Conservation (phyloP, 2,113 vertebrate genomes). For the Polyodon spathula region DNA sequence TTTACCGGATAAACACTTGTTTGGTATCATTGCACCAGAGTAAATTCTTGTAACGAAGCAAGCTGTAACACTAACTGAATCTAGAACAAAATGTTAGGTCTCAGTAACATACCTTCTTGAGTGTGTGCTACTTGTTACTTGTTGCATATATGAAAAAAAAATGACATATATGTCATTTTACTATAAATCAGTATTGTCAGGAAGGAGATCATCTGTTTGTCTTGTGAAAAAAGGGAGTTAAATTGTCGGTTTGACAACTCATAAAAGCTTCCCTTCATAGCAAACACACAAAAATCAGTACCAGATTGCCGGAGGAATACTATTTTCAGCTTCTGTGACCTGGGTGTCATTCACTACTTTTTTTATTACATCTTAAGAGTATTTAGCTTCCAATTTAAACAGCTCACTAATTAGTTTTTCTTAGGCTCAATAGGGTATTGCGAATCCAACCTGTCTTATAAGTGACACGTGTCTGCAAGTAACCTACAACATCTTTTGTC, state of each 20-base stretch:
- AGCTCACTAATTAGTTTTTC: constrained; percentile 79
- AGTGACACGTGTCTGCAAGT: constrained; percentile 63
- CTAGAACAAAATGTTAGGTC: background rate
- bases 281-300: constrained; percentile 77
- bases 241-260: constrained; percentile 66
- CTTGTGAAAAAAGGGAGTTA: constrained; percentile 62
- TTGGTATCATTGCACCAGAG: too few relatives aligned
- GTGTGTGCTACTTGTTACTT: constrained; percentile 1
- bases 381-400: constrained; percentile 83
- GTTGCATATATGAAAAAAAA: constrained; percentile 12
- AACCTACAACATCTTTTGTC: constrained; percentile 69
- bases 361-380: constrained; percentile 77
- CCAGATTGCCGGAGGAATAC: constrained; percentile 68
- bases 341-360: constrained; percentile 64
- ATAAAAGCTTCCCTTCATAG: constrained; percentile 62
- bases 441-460: constrained; percentile 66
- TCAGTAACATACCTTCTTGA: constrained; percentile 6
- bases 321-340: constrained; percentile 70
- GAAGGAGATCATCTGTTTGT: constrained; percentile 56
- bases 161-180: constrained; percentile 46
- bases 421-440: constrained; percentile 56
- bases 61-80: too few relatives aligned
- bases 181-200: constrained; percentile 55
- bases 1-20: too few relatives aligned
- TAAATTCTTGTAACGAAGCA: too few relatives aligned